Evolutionary conservation across 1,140 invertebrate species (phyloP), one percentile per base, ranked within the genome.

Genomic region (Drosophila santomea): DNA sequence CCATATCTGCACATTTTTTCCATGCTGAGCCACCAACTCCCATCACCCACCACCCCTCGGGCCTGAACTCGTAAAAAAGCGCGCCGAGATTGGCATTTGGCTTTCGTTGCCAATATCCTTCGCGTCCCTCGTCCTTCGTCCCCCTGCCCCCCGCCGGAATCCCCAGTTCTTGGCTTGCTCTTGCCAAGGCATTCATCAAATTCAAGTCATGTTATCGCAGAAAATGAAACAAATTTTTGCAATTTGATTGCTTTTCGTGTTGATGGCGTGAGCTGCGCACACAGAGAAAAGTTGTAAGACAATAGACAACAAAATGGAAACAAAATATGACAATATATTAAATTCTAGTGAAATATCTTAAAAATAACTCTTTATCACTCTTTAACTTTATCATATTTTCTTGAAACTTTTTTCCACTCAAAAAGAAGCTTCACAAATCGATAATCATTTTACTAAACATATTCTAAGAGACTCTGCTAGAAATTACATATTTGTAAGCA

Each of bases 211-310:
- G 84, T 90, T 88, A 88, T 88, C 84, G 84, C 78, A 89, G 84
- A 89, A 89, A 88, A 88, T 89, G 85, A 89, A 88, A 88, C 85
- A 89, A 88, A 88, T 89, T 88, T 88, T 88, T 88, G 84, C 84
- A 89, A 88, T 88, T 88, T 88, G 84, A 88, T 88, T 88, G 84
- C 84, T 88, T 89, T 88, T 88, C 84, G 84, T 90, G 80, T 84
- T 74, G 84, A 80, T 88, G 80, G 74, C 69, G 75, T 78, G 78
- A 63, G 74, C 48, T 38, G 54, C 7, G 11, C 15, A 15, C 48
- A 48, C 48, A 44, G 43, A 8, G 11, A 45, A 47, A 41, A 41
- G 12, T 14, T 5, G 36, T 4, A 14, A 38, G 36, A 20, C 20
- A 20, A 20, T 20, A 20, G 20, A 20, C 20, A 20, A 20, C 20